Conservation (phyloP, 2,113 vertebrate genomes). For the Passer montanus region DNA sequence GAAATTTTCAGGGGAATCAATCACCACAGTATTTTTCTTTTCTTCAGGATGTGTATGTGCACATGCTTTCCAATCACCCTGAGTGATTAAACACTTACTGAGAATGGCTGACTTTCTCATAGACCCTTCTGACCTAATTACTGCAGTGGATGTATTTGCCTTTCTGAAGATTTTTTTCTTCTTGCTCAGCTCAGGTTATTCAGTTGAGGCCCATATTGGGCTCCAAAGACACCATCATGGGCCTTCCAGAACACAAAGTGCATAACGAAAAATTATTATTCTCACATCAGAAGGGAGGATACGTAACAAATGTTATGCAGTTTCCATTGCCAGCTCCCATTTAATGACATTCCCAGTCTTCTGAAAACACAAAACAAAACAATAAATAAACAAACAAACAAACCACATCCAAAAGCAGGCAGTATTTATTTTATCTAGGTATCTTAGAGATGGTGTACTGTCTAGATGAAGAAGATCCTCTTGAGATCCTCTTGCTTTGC, state of each 20-base stretch:
- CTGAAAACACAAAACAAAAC: neutral
- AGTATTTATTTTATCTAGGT: neutral
- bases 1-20: neutral
- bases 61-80: neutral
- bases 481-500: neutral
- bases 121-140: neutral
- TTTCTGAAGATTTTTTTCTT: neutral
- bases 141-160: neutral
- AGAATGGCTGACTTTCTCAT: neutral
- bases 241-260: neutral
- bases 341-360: neutral
- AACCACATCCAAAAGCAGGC: neutral
- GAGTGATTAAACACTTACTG: neutral
- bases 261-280: neutral
- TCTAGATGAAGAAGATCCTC: neutral
- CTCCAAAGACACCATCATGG: neutral
- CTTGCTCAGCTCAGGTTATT: neutral
- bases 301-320: neutral
- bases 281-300: neutral
- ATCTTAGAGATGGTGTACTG: neutral
- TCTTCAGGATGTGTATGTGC: neutral
- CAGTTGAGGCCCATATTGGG: neutral
- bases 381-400: neutral
- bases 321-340: neutral
- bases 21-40: neutral